phyloP scores from a whole-genome alignment of 2,113 vertebrate genomes.

The Scortum barcoo region DNA sequence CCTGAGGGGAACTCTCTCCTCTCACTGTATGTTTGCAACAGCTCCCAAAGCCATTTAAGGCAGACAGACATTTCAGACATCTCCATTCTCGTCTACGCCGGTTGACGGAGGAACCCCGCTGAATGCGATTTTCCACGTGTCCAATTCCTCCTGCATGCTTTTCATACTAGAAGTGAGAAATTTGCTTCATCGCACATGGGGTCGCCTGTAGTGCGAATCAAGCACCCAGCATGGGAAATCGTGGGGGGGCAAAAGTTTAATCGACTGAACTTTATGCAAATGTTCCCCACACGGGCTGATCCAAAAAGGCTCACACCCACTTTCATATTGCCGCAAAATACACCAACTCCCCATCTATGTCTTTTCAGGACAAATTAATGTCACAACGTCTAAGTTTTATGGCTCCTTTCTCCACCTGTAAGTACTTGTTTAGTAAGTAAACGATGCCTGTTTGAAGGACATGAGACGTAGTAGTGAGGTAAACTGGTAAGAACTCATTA shows the following conservation, averaged over 20 bases:
- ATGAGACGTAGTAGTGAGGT: neutral
- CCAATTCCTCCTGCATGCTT: slow-evolving; percentile 17
- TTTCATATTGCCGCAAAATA: neutral
- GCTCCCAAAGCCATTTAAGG: slow-evolving; percentile 14
- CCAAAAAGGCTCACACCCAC: slow-evolving; percentile 2
- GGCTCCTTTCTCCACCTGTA: neutral
- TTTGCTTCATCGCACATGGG: slow-evolving; percentile 7
- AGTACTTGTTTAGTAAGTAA: neutral
- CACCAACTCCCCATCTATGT: neutral
- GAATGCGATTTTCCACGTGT: slow-evolving; percentile 11
- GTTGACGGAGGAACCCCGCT: neutral
- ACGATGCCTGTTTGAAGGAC: neutral
- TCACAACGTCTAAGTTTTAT: neutral
- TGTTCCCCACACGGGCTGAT: neutral
- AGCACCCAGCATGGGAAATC: neutral
- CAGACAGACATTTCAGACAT: slow-evolving; percentile 12
- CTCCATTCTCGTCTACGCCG: neutral
- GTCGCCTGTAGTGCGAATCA: neutral
- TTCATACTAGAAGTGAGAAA: slow-evolving; percentile 10
- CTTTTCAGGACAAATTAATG: neutral
- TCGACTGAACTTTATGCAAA: slow-evolving; percentile 11
- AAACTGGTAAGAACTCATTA: neutral
- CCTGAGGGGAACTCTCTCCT: slow-evolving; percentile 9
- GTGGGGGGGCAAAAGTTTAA: slow-evolving; percentile 9
- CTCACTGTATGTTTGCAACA: slow-evolving; percentile 3